Evolutionary conservation across 1,140 invertebrate species (phyloP), one percentile per base, ranked within the genome.

Genomic region (Rhynchophorus ferrugineus): DNA sequence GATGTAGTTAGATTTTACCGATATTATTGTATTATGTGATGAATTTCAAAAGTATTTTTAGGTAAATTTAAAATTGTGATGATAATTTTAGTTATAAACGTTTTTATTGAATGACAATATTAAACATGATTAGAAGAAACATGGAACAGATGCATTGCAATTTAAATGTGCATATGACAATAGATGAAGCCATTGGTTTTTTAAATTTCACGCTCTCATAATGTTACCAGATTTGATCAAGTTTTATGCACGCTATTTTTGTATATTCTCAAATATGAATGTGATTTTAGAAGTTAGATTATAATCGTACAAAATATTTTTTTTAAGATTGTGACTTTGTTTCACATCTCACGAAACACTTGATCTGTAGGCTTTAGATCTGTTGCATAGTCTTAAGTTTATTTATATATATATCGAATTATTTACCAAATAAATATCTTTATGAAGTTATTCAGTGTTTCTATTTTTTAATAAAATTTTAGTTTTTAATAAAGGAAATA

Each of bases 51-150:
- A 49, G 37, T 49, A 49, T 49, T 2, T 41, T 49, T 38, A 41
- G 16, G 19, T 3, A 38, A 38, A 24, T 49, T 11, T 17, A 22
- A 41, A 41, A 29, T 38, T 49, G 47, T 49, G 47, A 49, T 49
- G 47, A 36, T 49, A 49, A 49, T 49, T 49, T 49, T 49, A 49
- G 20, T 49, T 41, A 29, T 41, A 17, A 22, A 22, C 24, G 11
- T 14, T 47, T 47, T 47, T 38, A 37, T 13, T 7, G 14, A 11
- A 22, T 18, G 17, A 47, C 18, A 47, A n/a, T 47, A 37, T 47
- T 47, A 44, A n/a, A 43, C 14, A 44, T 33, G n/a, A n/a, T n/a
- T n/a, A 29, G 24, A 29, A 29, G 11, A 29, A 29, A 29, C 5
- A 29, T 6, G 5, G 11, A 29, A 29, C n/a, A 6, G 5, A 29